Evolutionary conservation across 53 echinoderm and acorn worm species (phyloP).

Genomic region (Luidia sarsii): DNA sequence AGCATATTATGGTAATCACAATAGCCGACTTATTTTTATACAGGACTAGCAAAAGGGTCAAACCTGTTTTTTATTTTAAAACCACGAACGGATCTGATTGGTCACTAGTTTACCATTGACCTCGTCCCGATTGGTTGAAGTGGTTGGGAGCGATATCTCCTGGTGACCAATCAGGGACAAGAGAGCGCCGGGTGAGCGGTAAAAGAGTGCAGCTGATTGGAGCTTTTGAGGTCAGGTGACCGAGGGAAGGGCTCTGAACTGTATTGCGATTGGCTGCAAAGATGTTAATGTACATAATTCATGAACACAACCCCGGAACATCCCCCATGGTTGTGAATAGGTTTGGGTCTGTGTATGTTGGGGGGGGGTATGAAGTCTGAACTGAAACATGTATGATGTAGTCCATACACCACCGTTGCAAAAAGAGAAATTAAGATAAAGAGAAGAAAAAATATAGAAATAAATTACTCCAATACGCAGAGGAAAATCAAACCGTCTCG

Average conservation of each 20-base stretch:
- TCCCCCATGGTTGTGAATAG: constrained; percentile 3
- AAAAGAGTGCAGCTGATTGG: constrained; percentile 25
- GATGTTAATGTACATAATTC: constrained; percentile 38
- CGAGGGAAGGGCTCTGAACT: constrained; percentile 25
- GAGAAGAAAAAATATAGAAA: constrained; percentile 16
- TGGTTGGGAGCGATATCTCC: not conserved
- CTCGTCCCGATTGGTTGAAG: no score
- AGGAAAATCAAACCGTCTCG: constrained; percentile 29
- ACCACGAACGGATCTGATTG: not conserved
- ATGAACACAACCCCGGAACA: not conserved
- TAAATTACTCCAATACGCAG: constrained; percentile 57
- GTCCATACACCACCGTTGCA: constrained; percentile 52
- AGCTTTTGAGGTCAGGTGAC: not conserved
- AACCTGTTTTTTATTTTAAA: constrained; percentile 25
- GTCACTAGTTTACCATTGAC: constrained; percentile 26
- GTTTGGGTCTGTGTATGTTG: constrained; percentile 36
- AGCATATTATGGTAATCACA: not conserved
- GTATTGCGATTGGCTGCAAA: constrained; percentile 41
- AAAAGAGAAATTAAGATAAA: constrained; percentile 7
- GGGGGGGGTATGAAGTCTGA: constrained; percentile 13
- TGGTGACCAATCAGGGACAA: constrained; percentile 32
- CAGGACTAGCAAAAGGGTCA: constrained; percentile 26
- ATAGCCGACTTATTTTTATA: constrained; percentile 4
- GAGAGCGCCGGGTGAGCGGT: not conserved
- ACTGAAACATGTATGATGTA: constrained; percentile 46